Conservation (phyloP, 2,797 vertebrate genomes). For the Pangasius krempfi region DNA sequence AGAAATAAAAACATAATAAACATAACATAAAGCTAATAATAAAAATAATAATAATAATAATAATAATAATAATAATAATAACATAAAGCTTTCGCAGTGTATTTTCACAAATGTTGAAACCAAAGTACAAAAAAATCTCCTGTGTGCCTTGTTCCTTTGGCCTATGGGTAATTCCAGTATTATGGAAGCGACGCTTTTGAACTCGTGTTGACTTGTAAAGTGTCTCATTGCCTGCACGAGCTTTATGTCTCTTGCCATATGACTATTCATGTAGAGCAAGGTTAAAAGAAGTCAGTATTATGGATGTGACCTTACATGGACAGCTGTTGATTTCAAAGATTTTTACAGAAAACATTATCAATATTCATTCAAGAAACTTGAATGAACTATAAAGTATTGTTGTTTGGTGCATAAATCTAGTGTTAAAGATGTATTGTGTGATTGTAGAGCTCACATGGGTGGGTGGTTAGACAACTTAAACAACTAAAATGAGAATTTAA, state of each 20-base stretch:
- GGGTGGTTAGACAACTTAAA: background rate
- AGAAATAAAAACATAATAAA: no score
- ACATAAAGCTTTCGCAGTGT: background rate
- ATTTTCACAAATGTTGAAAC: background rate
- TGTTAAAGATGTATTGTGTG: background rate
- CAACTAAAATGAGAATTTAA: background rate
- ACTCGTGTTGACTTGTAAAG: constrained; percentile 1
- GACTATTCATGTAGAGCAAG: background rate
- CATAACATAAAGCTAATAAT: no score
- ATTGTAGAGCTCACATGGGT: background rate
- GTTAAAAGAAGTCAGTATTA: background rate
- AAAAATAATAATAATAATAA: no score
- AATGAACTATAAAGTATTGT: background rate
- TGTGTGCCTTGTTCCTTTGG: background rate
- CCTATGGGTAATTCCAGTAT: constrained; percentile 13
- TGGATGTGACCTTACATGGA: background rate
- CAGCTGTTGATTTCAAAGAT: background rate
- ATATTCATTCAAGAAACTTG: background rate
- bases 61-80: no score
- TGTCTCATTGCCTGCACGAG: background rate
- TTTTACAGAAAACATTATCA: background rate
- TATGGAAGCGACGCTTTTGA: background rate
- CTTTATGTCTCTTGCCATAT: background rate
- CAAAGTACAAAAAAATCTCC: background rate
- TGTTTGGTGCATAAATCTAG: background rate